phyloP scores from a whole-genome alignment of 1,140 invertebrate species.

The Ylistrum balloti region DNA sequence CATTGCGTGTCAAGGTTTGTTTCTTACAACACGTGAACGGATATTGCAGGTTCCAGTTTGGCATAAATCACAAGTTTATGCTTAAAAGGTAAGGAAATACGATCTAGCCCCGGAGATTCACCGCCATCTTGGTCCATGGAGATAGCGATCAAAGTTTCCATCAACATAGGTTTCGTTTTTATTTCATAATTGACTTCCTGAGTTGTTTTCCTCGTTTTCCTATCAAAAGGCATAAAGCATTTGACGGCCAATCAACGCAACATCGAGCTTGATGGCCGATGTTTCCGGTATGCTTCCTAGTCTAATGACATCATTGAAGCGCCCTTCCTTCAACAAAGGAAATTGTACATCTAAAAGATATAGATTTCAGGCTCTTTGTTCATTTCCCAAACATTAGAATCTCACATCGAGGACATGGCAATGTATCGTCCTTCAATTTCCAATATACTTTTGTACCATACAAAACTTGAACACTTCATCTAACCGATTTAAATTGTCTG shows the following conservation, averaged over 20 bases:
- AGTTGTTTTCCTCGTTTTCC: constrained; percentile 10
- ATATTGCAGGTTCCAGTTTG: background rate
- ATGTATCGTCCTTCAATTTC: background rate
- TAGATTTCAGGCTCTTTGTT: constrained; percentile 3
- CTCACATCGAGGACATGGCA: background rate
- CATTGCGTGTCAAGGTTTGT: background rate
- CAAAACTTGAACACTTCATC: background rate
- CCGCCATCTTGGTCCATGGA: background rate
- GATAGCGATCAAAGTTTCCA: background rate
- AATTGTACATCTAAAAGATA: constrained; percentile 27
- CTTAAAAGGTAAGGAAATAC: constrained; percentile 23
- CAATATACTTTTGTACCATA: background rate
- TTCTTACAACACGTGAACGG: background rate
- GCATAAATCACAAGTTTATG: background rate
- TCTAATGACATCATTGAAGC: constrained; percentile 1
- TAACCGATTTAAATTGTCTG: background rate
- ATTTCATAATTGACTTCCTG: constrained; percentile 23
- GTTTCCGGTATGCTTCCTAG: background rate
- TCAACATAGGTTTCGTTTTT: constrained; percentile 23
- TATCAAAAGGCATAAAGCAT: constrained; percentile 16
- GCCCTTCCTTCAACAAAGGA: background rate
- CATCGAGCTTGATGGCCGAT: background rate
- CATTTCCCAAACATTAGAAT: constrained; percentile 29
- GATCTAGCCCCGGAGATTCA: background rate
- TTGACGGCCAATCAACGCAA: background rate